A percentile compares a stretch with the other conserved stretches of the same genome.
Conservation (phyloP, 2,113 vertebrate genomes). For the Antennarius striatus region DNA sequence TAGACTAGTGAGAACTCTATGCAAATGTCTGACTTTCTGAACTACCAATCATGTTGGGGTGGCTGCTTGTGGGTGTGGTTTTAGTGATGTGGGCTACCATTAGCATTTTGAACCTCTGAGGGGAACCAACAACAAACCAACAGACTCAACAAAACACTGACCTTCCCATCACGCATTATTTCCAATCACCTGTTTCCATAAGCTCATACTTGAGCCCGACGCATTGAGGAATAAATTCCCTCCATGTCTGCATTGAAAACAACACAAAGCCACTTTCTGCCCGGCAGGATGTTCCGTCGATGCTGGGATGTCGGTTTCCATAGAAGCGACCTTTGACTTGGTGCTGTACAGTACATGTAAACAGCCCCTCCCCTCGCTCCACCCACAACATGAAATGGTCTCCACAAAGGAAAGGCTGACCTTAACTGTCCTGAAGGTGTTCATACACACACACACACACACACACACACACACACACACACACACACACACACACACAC, state of each 20-base stretch:
- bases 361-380: slow-evolving; percentile 37
- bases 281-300: slow-evolving; percentile 16
- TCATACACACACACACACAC: background rate
- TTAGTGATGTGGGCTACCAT: too few relatives aligned
- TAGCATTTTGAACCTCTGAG: background rate
- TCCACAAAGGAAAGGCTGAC: slow-evolving; percentile 69
- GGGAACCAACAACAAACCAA: slow-evolving; percentile 4
- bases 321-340: slow-evolving; percentile 68
- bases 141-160: background rate
- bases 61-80: too few relatives aligned
- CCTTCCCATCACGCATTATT: background rate
- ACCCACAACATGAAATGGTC: slow-evolving; percentile 40
- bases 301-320: slow-evolving; percentile 41
- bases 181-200: slow-evolving; percentile 9
- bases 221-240: slow-evolving; percentile 10
- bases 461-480: background rate
- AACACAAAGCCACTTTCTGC: slow-evolving; percentile 27
- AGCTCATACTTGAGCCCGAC: background rate
- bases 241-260: slow-evolving; percentile 10
- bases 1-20: too few relatives aligned
- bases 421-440: slow-evolving; percentile 47
- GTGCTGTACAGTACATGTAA: slow-evolving; percentile 28
- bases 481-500: slow-evolving; percentile 8
- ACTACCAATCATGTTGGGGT: too few relatives aligned
- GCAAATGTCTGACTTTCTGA: too few relatives aligned